phyloP scores from a whole-genome alignment of 2,113 vertebrate genomes.

The Aphelocoma coerulescens region DNA sequence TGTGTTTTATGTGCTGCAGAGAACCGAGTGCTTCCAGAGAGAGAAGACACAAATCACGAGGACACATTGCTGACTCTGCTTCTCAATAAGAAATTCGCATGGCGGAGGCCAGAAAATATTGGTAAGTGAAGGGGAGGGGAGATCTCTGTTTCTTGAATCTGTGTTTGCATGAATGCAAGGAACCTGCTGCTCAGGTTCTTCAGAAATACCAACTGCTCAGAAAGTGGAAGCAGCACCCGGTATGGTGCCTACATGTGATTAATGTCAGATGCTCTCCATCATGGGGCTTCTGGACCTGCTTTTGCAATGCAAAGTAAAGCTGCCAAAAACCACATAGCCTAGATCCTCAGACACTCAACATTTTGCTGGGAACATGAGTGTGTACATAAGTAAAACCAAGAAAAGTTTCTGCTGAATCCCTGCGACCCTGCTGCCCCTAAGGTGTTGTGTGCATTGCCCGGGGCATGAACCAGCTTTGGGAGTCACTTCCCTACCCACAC shows the following conservation, averaged over 20 bases:
- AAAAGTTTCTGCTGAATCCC: not conserved
- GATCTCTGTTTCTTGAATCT: not conserved
- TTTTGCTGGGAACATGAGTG: not conserved
- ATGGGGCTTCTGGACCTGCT: not conserved
- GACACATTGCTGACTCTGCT: constrained; percentile 59
- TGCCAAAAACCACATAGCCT: accelerated
- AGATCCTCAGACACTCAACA: not conserved
- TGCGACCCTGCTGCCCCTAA: not conserved
- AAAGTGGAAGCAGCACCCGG: not conserved
- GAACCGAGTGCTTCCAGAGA: constrained; percentile 58
- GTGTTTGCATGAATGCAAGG: not conserved
- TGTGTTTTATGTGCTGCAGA: constrained; percentile 32
- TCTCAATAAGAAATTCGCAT: constrained; percentile 50
- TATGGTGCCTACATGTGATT: not conserved
- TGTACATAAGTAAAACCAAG: not conserved
- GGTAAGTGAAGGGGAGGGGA: constrained; percentile 14
- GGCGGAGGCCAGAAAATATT: constrained; percentile 47
- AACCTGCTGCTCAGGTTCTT: not conserved
- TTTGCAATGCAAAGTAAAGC: not conserved
- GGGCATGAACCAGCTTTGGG: not conserved
- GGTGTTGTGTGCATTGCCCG: accelerated
- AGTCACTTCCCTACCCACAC: not conserved
- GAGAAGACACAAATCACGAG: constrained; percentile 43
- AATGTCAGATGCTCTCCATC: not conserved
- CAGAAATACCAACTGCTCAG: not conserved